Conservation (phyloP, 2,888 invertebrate species). For the Conus canariensis region DNA sequence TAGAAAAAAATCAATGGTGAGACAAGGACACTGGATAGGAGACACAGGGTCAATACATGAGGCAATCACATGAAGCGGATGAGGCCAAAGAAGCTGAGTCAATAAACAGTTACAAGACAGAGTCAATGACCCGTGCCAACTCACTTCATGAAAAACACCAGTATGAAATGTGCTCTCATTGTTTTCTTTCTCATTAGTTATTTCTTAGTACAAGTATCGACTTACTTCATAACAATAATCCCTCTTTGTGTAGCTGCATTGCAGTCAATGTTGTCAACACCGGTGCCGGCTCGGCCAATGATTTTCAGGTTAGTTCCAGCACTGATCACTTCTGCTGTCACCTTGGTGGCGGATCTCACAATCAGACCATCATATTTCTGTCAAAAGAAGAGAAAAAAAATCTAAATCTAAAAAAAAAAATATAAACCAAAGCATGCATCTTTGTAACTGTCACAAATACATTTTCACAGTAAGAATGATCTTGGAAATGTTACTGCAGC, state of each 20-base stretch:
- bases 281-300: slow-evolving; percentile 98
- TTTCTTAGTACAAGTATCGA: too few species aligned
- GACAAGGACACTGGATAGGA: too few species aligned
- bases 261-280: slow-evolving; percentile 98
- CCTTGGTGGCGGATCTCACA: slow-evolving; percentile 96
- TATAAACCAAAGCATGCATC: not conserved
- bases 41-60: too few species aligned
- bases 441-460: too few species aligned
- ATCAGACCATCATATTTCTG: slow-evolving; percentile 94
- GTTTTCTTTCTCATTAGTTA: too few species aligned
- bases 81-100: too few species aligned
- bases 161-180: too few species aligned
- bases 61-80: too few species aligned
- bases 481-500: not conserved
- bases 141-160: too few species aligned
- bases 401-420: not conserved
- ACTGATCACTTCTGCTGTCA: slow-evolving; percentile 91
- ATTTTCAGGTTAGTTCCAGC: slow-evolving; percentile 88
- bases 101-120: too few species aligned
- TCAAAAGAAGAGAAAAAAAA: slow-evolving; percentile 35
- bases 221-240: slow-evolving; percentile 96
- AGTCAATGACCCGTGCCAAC: too few species aligned
- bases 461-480: not conserved
- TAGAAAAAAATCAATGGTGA: too few species aligned
- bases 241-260: slow-evolving; percentile 90